Base-by-base conservation (phyloP, 2,888 invertebrate genomes). In the Coecobrya sp. region DNA sequence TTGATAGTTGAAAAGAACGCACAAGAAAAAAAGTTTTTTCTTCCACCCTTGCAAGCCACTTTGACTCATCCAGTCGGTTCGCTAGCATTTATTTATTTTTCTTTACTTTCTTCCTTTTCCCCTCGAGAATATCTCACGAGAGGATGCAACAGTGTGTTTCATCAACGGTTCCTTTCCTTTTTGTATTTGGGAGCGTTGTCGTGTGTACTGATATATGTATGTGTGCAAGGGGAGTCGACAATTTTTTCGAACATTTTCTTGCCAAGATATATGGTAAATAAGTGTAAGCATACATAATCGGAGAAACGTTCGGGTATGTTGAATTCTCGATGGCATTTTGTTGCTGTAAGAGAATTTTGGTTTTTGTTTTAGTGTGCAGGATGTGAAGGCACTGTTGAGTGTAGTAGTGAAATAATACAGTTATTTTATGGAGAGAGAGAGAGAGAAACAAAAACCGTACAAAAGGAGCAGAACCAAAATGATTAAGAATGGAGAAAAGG, bases 111-210 rank as follows among this genome's bases (percentile, higher is more conserved):
- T 85, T 22, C 73, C 73, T 11, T 42, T 68, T 42, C 27, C 73
- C 73, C 73, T 42, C 42, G 73, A 73, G 73, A 73, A 36, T 36
- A 19, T 3, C n/a, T 73, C 42, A 8, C 16, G 59, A 45, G 45
- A 65, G 79, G 62, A 88, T 79, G 87, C 87, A 88, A 88, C 87
- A 88, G 87, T 59, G 79, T 88, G 79, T 88, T 36, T 73, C 16
- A n/a, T 42, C 42, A 4, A 27, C n/a, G 65, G 10, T 36, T 25
- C 36, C 1, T 73, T 30, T 19, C 19, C 30, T 73, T 42, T 36
- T 73, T 1, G n/a, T n/a, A n/a, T n/a, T n/a, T n/a, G n/a, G n/a
- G n/a, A n/a, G n/a, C n/a, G n/a, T n/a, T n/a, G n/a, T n/a, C n/a
- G n/a, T n/a, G n/a, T n/a, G n/a, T n/a, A n/a, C n/a, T n/a, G n/a